Conservation (phyloP, 2,797 vertebrate species). For the Cyprinella venusta region DNA sequence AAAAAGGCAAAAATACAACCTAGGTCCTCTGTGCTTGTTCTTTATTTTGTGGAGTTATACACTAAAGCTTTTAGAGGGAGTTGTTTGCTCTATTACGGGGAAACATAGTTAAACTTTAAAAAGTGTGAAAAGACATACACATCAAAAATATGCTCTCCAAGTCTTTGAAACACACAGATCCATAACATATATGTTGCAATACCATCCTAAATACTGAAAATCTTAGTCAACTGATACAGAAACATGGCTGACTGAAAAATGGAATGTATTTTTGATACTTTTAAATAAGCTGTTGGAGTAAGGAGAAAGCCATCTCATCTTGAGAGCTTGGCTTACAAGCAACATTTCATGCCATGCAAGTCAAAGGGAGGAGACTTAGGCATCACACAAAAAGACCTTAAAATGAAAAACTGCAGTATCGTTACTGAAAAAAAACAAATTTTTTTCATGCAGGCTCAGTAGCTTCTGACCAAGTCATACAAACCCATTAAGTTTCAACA, state of each 20-base stretch:
- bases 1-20: background rate
- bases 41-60: background rate
- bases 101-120: constrained; percentile 5
- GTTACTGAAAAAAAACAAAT: background rate
- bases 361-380: constrained; percentile 55
- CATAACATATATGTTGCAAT: background rate
- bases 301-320: constrained; percentile 20
- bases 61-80: background rate
- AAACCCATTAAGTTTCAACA: background rate
- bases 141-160: background rate
- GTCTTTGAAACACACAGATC: constrained; percentile 9
- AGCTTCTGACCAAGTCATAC: background rate
- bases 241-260: constrained; percentile 12
- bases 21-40: background rate
- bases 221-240: background rate
- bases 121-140: background rate
- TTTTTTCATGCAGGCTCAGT: background rate
- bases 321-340: constrained; percentile 17
- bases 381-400: constrained; percentile 63
- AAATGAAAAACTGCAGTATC: constrained; percentile 5
- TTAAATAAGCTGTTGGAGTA: constrained; percentile 6
- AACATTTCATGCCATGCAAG: constrained; percentile 25
- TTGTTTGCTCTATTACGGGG: background rate
- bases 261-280: background rate
- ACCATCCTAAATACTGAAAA: constrained; percentile 13